Conservation (phyloP, 1,140 invertebrate genomes). For the Oncopeltus fasciatus region DNA sequence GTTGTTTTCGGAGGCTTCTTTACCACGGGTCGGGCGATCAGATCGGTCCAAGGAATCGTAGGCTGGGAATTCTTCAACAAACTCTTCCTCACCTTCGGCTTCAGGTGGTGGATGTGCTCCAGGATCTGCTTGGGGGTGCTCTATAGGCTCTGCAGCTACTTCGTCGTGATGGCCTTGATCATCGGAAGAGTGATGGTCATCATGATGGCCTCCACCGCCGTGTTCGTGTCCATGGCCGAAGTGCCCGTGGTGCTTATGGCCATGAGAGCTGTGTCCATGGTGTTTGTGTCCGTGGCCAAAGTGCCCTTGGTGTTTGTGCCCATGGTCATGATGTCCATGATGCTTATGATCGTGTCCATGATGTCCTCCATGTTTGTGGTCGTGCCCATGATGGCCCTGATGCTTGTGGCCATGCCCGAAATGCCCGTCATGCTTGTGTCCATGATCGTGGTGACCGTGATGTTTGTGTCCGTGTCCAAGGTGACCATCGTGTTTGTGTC, state of each 20-base stretch:
- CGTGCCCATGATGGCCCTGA: constrained; percentile 9
- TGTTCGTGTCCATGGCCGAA: not conserved
- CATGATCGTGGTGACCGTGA: constrained; percentile 7
- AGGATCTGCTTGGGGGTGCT: not conserved
- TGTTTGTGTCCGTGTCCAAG: constrained; percentile 14
- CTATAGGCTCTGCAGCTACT: not conserved
- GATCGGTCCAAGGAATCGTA: not conserved
- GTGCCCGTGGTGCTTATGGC: not conserved
- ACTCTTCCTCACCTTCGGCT: not conserved
- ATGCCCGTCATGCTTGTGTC: constrained; percentile 7
- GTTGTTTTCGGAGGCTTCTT: not conserved
- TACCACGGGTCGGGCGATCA: not conserved
- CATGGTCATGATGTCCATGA: not conserved
- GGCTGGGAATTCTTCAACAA: not conserved
- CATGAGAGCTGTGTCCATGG: not conserved
- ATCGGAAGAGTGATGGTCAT: not conserved
- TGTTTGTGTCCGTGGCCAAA: not conserved
- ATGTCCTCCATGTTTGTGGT: constrained; percentile 3
- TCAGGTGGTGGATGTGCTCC: not conserved
- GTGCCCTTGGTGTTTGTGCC: not conserved
- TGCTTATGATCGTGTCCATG: constrained; percentile 2
- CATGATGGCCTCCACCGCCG: not conserved
- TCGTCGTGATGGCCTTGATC: not conserved
- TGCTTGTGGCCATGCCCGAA: constrained; percentile 11
- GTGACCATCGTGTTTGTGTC: constrained; percentile 14